Evolutionary conservation across 2,888 invertebrate genomes (phyloP).

Genomic region (Agonum fuliginosum): DNA sequence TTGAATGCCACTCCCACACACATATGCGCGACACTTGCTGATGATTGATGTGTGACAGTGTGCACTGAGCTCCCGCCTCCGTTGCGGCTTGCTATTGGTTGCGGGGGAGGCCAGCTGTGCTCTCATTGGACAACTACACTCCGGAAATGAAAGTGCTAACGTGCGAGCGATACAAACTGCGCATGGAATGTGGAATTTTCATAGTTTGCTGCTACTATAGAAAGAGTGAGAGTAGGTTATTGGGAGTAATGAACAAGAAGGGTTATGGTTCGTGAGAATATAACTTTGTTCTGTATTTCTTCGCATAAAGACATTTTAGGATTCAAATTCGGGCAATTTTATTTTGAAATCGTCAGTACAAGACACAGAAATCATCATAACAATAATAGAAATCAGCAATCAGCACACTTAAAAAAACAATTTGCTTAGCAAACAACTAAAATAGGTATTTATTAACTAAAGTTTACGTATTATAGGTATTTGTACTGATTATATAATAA

Average conservation of each 20-base stretch:
- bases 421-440: too few relatives aligned
- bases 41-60: background rate
- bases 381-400: too few relatives aligned
- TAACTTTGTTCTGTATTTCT: too few relatives aligned
- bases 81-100: background rate
- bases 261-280: too few relatives aligned
- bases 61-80: background rate
- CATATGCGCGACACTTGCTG: background rate
- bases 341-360: too few relatives aligned
- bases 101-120: conserved; percentile 1
- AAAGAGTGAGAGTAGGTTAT: background rate
- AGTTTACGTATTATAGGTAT: too few relatives aligned
- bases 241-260: background rate
- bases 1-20: conserved; percentile 1
- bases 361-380: too few relatives aligned
- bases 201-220: background rate
- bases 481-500: too few relatives aligned
- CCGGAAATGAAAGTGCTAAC: conserved; percentile 38
- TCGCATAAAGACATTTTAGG: too few relatives aligned
- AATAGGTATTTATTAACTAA: too few relatives aligned
- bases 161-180: conserved; percentile 2
- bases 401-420: too few relatives aligned
- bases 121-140: background rate
- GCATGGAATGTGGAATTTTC: conserved; percentile 10
- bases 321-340: too few relatives aligned